Conservation (phyloP, 1,140 invertebrate species). For the Drosophila ohnishii region DNA sequence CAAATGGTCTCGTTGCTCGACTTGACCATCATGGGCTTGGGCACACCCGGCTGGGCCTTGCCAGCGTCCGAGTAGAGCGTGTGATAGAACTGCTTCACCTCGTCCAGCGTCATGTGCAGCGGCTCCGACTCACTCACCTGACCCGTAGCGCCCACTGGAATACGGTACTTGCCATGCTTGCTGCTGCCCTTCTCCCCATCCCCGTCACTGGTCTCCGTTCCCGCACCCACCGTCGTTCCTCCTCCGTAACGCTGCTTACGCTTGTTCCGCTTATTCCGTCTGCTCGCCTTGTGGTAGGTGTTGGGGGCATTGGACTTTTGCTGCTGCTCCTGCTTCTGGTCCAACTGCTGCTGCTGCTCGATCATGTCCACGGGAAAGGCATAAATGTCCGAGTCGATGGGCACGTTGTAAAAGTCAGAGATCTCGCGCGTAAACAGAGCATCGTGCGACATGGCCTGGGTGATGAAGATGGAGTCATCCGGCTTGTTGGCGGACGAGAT, state of each 20-base stretch:
- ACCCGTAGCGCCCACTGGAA: conserved; percentile 30
- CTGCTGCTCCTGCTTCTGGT: conserved; percentile 35
- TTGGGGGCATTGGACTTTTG: conserved; percentile 23
- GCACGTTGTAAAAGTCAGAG: conserved; percentile 92
- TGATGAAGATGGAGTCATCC: conserved; percentile 93
- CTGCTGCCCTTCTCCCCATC: conserved; percentile 50
- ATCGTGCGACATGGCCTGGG: conserved; percentile 92
- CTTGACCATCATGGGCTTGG: conserved; percentile 57
- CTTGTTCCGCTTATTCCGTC: conserved; percentile 74
- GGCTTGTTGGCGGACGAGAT: conserved; percentile 87
- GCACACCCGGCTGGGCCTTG: conserved; percentile 15
- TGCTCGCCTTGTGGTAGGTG: conserved; percentile 63
- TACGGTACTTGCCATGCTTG: conserved; percentile 70
- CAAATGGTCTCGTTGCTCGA: conserved; percentile 76
- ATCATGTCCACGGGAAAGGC: conserved; percentile 92
- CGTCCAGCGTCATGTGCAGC: conserved; percentile 92
- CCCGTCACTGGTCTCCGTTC: conserved; percentile 64
- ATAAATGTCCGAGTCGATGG: conserved; percentile 93
- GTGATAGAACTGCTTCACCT: conserved; percentile 92
- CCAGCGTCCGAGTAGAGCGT: conserved; percentile 88
- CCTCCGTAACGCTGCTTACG: conserved; percentile 69
- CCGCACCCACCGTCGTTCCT: conserved; percentile 23
- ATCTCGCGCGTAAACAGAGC: conserved; percentile 87
- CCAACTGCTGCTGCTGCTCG: conserved; percentile 82
- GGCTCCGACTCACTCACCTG: conserved; percentile 85